Evolutionary conservation across 2,888 invertebrate species (phyloP).

Genomic region (Temnothorax rugatulus): DNA sequence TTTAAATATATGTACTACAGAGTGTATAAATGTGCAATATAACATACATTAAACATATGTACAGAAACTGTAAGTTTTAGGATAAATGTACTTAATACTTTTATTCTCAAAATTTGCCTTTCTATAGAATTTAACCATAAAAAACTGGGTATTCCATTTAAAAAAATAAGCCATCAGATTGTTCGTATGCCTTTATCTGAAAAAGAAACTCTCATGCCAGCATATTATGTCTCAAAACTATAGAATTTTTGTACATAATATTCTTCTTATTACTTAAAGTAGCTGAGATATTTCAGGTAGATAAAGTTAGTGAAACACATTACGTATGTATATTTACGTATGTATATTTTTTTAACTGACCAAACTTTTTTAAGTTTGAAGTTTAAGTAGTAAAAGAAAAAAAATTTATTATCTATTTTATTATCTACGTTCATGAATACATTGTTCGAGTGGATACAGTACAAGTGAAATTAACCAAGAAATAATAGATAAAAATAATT

Average conservation of each 20-base stretch:
- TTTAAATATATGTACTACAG: not conserved
- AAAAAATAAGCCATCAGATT: too few relatives aligned
- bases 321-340: too few relatives aligned
- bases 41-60: not conserved
- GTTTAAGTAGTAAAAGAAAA: too few relatives aligned
- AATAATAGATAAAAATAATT: conserved; percentile 3
- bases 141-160: not conserved
- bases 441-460: not conserved
- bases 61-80: not conserved
- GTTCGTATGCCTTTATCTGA: too few relatives aligned
- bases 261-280: too few relatives aligned
- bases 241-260: too few relatives aligned
- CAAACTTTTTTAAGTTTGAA: too few relatives aligned
- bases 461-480: not conserved
- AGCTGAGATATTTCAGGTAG: too few relatives aligned
- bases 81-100: not conserved
- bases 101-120: not conserved
- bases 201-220: too few relatives aligned
- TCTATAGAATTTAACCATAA: not conserved
- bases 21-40: not conserved
- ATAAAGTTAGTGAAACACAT: too few relatives aligned
- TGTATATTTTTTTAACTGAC: too few relatives aligned
- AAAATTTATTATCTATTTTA: not conserved
- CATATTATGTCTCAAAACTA: too few relatives aligned
- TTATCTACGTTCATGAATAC: conserved; percentile 4